These are phyloP conservation scores for Hydrozoanthus tunicans DNA, from an alignment of 64 coral and sea anemone genomes.

Conservation along the genomic window DNA sequence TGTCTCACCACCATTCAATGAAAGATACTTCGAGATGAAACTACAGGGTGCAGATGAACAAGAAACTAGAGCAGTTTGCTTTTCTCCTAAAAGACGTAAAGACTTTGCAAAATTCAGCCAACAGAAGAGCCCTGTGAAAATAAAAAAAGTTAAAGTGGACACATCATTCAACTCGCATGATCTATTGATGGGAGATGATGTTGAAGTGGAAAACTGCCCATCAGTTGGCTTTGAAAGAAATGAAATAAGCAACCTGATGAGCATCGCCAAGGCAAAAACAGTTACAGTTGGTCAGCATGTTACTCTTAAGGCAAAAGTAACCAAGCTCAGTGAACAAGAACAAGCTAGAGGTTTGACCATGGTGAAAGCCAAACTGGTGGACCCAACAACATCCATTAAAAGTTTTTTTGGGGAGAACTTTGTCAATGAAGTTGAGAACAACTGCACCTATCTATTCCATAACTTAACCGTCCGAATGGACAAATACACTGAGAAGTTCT, in stretches of 20 bases:
- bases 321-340: constrained; percentile 33
- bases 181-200: constrained; percentile 27
- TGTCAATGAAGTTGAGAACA: constrained; percentile 35
- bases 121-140: constrained; percentile 56
- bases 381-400: constrained; percentile 53
- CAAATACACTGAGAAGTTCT: constrained; percentile 10
- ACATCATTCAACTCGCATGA: constrained; percentile 5
- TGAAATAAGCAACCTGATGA: constrained; percentile 22
- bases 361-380: not conserved
- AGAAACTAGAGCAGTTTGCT: constrained; percentile 27
- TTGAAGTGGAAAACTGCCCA: constrained; percentile 44
- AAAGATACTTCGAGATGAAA: constrained; percentile 37
- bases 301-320: constrained; percentile 65
- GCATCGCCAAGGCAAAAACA: constrained; percentile 17
- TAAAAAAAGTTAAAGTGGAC: constrained; percentile 48
- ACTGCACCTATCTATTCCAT: constrained; percentile 29
- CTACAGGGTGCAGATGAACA: constrained; percentile 38
- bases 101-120: not conserved
- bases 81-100: constrained; percentile 37
- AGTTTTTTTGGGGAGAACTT: constrained; percentile 48
- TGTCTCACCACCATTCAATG: constrained; percentile 49
- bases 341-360: constrained; percentile 31
- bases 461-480: constrained; percentile 43
- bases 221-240: constrained; percentile 35
- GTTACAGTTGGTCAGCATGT: constrained; percentile 56